Percentiles rank a stretch among this genome's conserved stretches.
Conservation (phyloP, 2,888 invertebrate genomes). For the Pseudoips prasinana region DNA sequence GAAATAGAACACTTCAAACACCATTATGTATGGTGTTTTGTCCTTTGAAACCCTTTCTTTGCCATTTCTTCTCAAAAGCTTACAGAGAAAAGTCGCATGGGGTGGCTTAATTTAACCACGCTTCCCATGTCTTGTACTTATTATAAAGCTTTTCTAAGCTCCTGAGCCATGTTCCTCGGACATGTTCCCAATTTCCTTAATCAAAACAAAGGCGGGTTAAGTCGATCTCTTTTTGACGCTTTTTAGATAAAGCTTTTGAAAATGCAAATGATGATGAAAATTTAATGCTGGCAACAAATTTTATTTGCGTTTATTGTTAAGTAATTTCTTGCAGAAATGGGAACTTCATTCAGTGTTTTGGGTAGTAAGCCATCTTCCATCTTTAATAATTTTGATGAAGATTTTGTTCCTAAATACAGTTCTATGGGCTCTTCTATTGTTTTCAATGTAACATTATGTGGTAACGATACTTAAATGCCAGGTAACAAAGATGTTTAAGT, state of each 20-base stretch:
- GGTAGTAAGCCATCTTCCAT: neutral
- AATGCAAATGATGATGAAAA: slow-evolving; percentile 8
- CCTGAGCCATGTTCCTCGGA: slow-evolving; percentile 5
- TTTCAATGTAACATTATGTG: too few relatives aligned
- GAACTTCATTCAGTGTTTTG: neutral
- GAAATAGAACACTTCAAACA: slow-evolving; percentile 13
- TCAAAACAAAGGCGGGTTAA: slow-evolving; percentile 3
- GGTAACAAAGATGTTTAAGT: slow-evolving; percentile 17
- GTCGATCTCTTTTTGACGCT: slow-evolving; percentile 1
- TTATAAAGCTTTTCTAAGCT: slow-evolving; percentile 1
- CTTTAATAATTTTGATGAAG: too few relatives aligned
- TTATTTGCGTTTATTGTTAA: neutral
- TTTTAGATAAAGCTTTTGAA: slow-evolving; percentile 8
- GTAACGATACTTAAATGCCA: slow-evolving; percentile 19
- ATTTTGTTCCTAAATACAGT: slow-evolving; percentile 10
- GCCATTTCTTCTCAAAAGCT: too few relatives aligned
- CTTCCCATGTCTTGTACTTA: too few relatives aligned
- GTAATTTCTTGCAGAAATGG: too few relatives aligned
- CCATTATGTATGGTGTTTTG: neutral
- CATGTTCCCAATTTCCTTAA: slow-evolving; percentile 8
- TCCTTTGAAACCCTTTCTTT: too few relatives aligned
- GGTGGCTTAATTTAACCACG: too few relatives aligned
- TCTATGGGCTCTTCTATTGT: too few relatives aligned
- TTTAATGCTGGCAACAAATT: slow-evolving; percentile 2
- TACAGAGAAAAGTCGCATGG: too few relatives aligned